These are phyloP conservation scores for Lepisosteus osseus DNA, from an alignment of 2,113 vertebrate species.

Conservation along the genomic window DNA sequence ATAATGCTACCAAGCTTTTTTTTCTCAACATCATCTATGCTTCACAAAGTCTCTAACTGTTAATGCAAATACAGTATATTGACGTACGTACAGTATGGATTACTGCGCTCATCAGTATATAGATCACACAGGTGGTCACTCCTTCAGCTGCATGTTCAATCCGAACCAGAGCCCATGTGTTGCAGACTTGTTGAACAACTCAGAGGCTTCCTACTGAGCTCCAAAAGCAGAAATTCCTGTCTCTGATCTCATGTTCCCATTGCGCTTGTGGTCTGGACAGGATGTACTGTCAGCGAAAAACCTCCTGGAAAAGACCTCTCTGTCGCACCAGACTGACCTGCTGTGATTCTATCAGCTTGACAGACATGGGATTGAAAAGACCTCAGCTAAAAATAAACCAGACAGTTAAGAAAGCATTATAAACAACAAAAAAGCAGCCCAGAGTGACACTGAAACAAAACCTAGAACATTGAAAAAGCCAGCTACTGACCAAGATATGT, in stretches of 20 bases:
- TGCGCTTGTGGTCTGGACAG: conserved; percentile 17
- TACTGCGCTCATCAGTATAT: no score
- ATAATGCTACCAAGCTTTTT: no score
- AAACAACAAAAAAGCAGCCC: no score
- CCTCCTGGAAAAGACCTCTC: conserved; percentile 4
- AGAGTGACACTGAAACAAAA: no score
- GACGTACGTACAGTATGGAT: no score
- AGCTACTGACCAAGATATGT: no score
- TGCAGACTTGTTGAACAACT: conserved; percentile 18
- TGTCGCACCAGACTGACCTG: conserved; percentile 17
- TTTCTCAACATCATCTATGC: no score
- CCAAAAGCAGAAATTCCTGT: conserved; percentile 15
- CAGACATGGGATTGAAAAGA: conserved; percentile 21
- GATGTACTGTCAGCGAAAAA: conserved; percentile 16
- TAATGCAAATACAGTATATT: no score
- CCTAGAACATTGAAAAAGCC: no score
- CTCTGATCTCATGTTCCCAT: conserved; percentile 21
- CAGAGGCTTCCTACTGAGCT: conserved; percentile 19
- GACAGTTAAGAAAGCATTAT: no score
- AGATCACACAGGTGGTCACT: conserved; percentile 7
- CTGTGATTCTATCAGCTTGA: conserved; percentile 31
- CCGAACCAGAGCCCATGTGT: conserved; percentile 14
- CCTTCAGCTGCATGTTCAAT: conserved; percentile 6
- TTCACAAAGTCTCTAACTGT: no score
- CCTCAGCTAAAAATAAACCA: conserved; percentile 18